A percentile compares a stretch with the other conserved stretches of the same genome.
Evolutionary conservation across 35 echinoderm and acorn worm species (phyloP).

Genomic region (Heliocidaris erythrogramma): DNA sequence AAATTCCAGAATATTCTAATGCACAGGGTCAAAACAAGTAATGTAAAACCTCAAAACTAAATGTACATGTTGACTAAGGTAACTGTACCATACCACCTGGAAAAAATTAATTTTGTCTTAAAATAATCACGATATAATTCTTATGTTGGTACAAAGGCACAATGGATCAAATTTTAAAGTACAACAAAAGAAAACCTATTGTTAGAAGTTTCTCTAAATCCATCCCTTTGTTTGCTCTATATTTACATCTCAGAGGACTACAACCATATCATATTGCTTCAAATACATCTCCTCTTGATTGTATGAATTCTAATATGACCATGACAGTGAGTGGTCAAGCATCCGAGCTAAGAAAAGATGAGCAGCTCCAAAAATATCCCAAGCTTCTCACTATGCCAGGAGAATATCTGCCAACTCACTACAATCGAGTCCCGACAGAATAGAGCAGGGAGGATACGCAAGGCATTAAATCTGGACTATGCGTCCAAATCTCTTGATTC

Average conservation of each 20-base stretch:
- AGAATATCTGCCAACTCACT: conserved; percentile 26
- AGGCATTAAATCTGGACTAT: background rate
- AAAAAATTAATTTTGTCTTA: too few relatives aligned
- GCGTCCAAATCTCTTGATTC: background rate
- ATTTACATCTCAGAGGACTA: background rate
- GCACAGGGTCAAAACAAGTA: too few relatives aligned
- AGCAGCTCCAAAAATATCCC: background rate
- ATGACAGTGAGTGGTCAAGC: conserved; percentile 8
- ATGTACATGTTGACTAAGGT: too few relatives aligned
- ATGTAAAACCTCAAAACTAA: too few relatives aligned
- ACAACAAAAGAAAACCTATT: too few relatives aligned
- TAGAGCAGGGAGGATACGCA: background rate
- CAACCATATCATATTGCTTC: background rate
- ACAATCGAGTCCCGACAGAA: background rate
- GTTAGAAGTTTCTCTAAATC: too few relatives aligned
- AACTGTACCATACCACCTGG: too few relatives aligned
- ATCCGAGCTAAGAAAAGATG: background rate
- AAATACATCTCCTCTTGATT: background rate
- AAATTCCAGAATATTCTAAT: too few relatives aligned
- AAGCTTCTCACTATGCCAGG: background rate
- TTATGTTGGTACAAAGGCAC: too few relatives aligned
- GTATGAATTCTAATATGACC: background rate
- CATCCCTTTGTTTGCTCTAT: too few relatives aligned
- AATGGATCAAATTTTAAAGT: too few relatives aligned
- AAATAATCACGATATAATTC: too few relatives aligned